Evolutionary conservation across 1,140 invertebrate species (phyloP), one percentile per base, ranked within the genome.

Genomic region (Eupristina koningsbergeri): DNA sequence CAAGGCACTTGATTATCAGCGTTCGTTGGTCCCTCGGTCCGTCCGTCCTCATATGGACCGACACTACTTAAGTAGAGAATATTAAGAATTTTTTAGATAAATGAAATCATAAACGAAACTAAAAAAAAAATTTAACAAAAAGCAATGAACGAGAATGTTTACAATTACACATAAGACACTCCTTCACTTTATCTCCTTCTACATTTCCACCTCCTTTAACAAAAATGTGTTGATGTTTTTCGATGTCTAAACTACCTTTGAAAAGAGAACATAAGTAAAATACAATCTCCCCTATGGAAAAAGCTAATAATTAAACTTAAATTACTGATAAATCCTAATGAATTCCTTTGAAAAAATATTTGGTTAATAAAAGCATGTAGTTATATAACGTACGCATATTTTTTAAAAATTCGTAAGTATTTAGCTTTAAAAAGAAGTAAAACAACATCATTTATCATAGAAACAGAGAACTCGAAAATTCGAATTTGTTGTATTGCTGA

Each of bases 1-100:
- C 86, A 90, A 87, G 90, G 91, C 91, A 89, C 90, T 92, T 90
- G 91, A 92, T 92, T 88, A 90, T 91, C 88, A 88, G 87, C 90
- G 89, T 92, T 90, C 91, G 89, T 45, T 13, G 41, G 41, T 45
- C 41, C 91, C 89, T 92, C 90, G 90, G 89, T 90, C 89, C 89
- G 89, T 91, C 89, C 89, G 89, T 91, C 87, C 87, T 86, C 82
- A 89, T 89, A 34, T 73, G 89, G 89, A 91, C 89, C 89, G 90
- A 77, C 50, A 90, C 87, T 89, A 88, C 84, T 88, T 88, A 88
- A 61, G 80, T 75, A 85, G 84, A 45, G 78, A 85, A 81, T 73
- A 69, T 69, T 81, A 84, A 64, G 41, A 36, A 71, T 77, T 86
- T 84, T 85, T 84, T 85, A 88, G 82, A 76, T 84, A 86, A 86